Evolutionary conservation across 1,140 invertebrate species (phyloP).

Genomic region (Microplitis mediator): DNA sequence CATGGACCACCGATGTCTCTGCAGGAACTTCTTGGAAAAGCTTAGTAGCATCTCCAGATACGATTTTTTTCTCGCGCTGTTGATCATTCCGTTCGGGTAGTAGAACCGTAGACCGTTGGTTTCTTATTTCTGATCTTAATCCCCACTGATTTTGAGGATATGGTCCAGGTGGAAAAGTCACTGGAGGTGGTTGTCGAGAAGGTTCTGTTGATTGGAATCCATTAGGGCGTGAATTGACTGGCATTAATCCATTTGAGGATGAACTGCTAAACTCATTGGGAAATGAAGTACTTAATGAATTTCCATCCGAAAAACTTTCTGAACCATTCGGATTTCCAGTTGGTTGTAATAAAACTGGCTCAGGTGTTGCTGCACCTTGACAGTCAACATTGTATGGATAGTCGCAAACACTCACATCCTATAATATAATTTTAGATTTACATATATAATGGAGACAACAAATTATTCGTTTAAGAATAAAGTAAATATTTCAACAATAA

Average conservation of each 20-base stretch:
- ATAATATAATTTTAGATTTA: constrained; percentile 36
- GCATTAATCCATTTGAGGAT: background rate
- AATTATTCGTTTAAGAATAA: constrained; percentile 11
- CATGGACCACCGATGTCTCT: constrained; percentile 28
- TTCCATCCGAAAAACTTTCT: background rate
- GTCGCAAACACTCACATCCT: constrained; percentile 68
- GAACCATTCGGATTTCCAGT: background rate
- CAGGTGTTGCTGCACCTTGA: constrained; percentile 51
- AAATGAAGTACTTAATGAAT: constrained; percentile 5
- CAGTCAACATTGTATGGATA: constrained; percentile 66
- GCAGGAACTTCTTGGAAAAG: background rate
- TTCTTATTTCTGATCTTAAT: constrained; percentile 34
- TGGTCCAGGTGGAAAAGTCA: constrained; percentile 20
- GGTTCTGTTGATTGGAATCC: constrained; percentile 23
- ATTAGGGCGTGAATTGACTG: background rate
- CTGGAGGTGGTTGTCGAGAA: constrained; percentile 17
- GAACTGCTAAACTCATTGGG: constrained; percentile 5
- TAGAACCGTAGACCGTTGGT: constrained; percentile 21
- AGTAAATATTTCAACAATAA: background rate
- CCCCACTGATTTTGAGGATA: constrained; percentile 28
- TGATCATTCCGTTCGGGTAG: constrained; percentile 29
- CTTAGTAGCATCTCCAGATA: background rate
- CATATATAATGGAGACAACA: constrained; percentile 4
- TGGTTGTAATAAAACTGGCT: constrained; percentile 29
- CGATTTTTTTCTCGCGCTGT: background rate